Evolutionary conservation across 2,113 vertebrate genomes (phyloP), one percentile per base, ranked within the genome.

Genomic region (Antennarius striatus): DNA sequence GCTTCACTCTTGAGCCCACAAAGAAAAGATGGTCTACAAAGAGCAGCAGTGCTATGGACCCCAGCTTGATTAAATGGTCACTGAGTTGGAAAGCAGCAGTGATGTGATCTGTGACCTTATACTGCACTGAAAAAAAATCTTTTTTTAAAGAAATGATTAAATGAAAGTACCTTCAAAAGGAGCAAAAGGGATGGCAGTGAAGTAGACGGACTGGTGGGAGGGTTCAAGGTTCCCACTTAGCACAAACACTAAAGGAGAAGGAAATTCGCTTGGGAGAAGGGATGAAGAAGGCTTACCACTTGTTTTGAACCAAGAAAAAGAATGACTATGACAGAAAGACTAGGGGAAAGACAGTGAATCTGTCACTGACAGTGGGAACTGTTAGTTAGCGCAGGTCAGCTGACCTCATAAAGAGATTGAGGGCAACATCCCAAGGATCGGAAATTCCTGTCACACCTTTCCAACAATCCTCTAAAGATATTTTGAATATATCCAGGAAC

Each of bases 61-160:
- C 93, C 89, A 83, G 92, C 92, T 95, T 95, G 94, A 95, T 94
- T 94, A 95, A 94, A 94, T 90, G 94, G 93, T 93, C 91, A 94
- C 89, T 94, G 93, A 94, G 92, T 94, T 91, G 91, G 93, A 95
- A 95, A 93, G 95, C 92, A 92, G 91, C 91, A 90, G 86, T 90
- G 91, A 92, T 94, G 92, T 92, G 94, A 94, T 95, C 93, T 93
- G 92, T 93, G 93, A 93, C 91, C 93, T 90, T 77, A 68, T 51
- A 56, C 70, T 81, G 83, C 81, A 81, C 86, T 61, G 75, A 48
- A 91, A 88, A 83, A 83, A 83, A 82, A 72, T n/a, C 77, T 85
- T 90, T 90, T 54, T 89, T 85, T 78, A 88, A 83, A 89, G 89
- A 93, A 92, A 93, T 91, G 90, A 93, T 93, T 91, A 93, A 93